Evolutionary conservation across 2,797 vertebrate genomes (phyloP).

Genomic region (Oryzias sinensis): DNA sequence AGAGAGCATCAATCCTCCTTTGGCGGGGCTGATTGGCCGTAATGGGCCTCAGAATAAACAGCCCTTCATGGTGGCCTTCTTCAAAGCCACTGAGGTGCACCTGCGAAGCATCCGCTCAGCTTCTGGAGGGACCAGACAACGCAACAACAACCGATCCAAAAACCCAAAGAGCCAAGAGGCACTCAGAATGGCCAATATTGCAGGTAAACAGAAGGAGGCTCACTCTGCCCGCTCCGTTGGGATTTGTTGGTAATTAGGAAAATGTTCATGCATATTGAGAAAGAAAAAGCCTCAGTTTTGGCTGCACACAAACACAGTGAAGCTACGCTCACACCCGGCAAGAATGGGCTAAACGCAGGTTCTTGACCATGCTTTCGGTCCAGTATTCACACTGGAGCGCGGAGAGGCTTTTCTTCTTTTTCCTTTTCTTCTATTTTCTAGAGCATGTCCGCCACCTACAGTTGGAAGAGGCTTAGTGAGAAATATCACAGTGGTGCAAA

Average conservation of each 20-base stretch:
- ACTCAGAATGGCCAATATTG: slow-evolving; percentile 87
- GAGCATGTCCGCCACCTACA: too few species aligned
- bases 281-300: too few species aligned
- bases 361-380: too few species aligned
- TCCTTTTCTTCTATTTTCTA: too few species aligned
- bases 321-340: too few species aligned
- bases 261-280: too few species aligned
- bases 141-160: slow-evolving; percentile 90
- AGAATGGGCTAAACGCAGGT: too few species aligned
- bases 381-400: too few species aligned
- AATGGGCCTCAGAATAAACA: slow-evolving; percentile 96
- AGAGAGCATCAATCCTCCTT: slow-evolving; percentile 91
- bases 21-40: slow-evolving; percentile 90
- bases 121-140: slow-evolving; percentile 79
- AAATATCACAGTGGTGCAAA: too few species aligned
- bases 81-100: slow-evolving; percentile 96
- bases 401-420: too few species aligned
- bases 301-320: too few species aligned
- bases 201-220: slow-evolving; percentile 78
- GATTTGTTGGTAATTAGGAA: slow-evolving; percentile 11
- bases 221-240: slow-evolving; percentile 13
- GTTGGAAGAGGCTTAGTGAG: too few species aligned
- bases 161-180: slow-evolving; percentile 90
- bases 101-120: slow-evolving; percentile 91
- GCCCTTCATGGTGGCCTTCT: slow-evolving; percentile 98